Base-by-base conservation (phyloP, 2,797 vertebrate species). In the Melanotaenia pygmaea region DNA sequence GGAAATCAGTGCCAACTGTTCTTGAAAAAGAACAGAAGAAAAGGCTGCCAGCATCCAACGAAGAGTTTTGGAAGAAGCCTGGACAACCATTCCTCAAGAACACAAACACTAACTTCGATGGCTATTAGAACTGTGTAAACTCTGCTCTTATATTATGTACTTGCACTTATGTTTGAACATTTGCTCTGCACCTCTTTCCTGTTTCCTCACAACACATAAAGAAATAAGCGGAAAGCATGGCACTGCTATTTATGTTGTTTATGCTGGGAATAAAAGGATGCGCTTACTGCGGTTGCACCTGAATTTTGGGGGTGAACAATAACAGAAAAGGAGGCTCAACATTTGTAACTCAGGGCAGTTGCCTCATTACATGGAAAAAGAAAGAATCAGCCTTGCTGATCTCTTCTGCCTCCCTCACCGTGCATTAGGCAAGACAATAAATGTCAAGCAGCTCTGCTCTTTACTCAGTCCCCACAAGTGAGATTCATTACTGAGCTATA, bases 351-450 rank as follows among this genome's bases (percentile, higher is more conserved):
- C 26, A 70, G 80, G 66, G 72, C 71, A 72, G 66, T 74, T 69
- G 85, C 80, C 79, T 88, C 79, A 88, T 90, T 90, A 90, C 79
- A 85, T 6, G 24, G 76, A 70, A 82, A 83, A 86, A 85, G 70
- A 80, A 74, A 88, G 72, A 72, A 88, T 89, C 86, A 84, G 84
- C 84, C 80, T 79, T 38, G 59, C 81, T 88, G 84, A 92, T 90
- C 90, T 90, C 79, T 69, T 71, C 79, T 84, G 85, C 80, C 79
- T 90, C 80, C 83, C 84, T 89, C 78, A 60, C 83, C 76, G 76
- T 80, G 77, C 89, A 89, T 92, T 90, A 92, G 86, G 86, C 89
- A 85, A 84, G 90, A 92, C 90, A 93, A 91, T 93, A 94, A 94
- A 94, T 93, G 91, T 93, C 93, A 94, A 92, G 90, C 84, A 84